Evolutionary conservation across 2,797 vertebrate species (phyloP), one percentile per base, ranked within the genome.

Genomic region (Sebastes glaucus): DNA sequence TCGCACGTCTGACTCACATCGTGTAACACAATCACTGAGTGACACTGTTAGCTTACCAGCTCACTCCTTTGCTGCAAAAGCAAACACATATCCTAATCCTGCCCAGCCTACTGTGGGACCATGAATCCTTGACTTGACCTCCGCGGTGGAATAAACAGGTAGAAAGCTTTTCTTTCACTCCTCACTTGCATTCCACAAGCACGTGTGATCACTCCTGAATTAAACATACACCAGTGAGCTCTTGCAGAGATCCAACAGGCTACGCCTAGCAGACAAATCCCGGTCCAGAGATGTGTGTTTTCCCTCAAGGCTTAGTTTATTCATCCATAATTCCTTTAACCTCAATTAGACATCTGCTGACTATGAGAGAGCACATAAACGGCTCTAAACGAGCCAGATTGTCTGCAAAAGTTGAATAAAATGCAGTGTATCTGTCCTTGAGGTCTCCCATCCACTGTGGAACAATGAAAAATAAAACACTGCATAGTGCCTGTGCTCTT

Each of bases 341-440:
- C 90, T 94, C 88, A 93, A 91, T 95, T 92, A 93, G 91, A 92
- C 93, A 92, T 94, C 92, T 92, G 91, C 88, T 85, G 86, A 88
- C 80, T 88, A 87, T 86, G 81, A 83, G 71, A 74, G 81, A 88
- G 89, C 86, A 83, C 84, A 93, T 88, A 92, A 93, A 92, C 61
- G 78, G 62, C 77, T 88, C 71, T 89, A 88, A 93, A 92, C 16
- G 70, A 85, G 74, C 57, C 84, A 84, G 69, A 89, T 78, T 86
- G 82, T 90, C 79, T 77, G 65, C 72, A 73, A 74, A 71, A 82
- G 74, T 88, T 86, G 73, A 77, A 88, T 83, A 46, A 84, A 88
- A 91, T 82, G 71, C 71, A 82, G 59, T 33, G 74, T 67, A 73
- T 78, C 62, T 89, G 77, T 78, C 85, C 87, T 61, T 74, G 69